These are phyloP conservation scores for Leptinotarsa defecta DNA, from an alignment of 1,140 invertebrate genomes.

Conservation along the genomic window DNA sequence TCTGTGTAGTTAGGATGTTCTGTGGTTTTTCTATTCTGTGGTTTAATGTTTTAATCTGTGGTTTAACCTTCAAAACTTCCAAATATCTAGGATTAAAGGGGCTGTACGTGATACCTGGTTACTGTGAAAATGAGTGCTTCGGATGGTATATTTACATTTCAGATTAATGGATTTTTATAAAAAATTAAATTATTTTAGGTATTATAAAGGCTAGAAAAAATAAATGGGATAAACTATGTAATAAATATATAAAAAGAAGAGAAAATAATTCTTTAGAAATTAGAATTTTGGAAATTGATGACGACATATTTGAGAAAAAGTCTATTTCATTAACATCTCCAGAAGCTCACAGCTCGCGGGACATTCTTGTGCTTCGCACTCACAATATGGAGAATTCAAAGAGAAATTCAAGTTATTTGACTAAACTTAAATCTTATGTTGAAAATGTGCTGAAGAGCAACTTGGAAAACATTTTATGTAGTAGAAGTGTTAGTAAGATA, in stretches of 20 bases:
- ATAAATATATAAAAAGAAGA: neutral
- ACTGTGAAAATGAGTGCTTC: no score
- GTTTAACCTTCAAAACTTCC: no score
- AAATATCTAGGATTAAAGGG: no score
- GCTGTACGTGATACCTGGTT: no score
- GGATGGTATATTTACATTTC: no score
- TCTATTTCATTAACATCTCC: neutral
- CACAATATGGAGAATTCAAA: neutral
- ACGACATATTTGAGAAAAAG: neutral
- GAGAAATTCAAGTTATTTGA: neutral
- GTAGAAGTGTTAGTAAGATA: neutral
- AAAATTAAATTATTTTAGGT: neutral
- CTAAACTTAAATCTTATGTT: neutral
- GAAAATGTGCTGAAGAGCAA: constrained; percentile 1
- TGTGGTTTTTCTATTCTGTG: no score
- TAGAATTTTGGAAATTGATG: neutral
- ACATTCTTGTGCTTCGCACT: neutral
- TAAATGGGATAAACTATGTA: neutral
- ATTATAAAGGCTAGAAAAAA: neutral
- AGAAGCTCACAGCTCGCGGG: neutral
- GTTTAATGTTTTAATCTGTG: no score
- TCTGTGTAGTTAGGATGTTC: no score
- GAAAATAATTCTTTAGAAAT: neutral
- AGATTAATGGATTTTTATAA: no score
- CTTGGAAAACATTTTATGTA: neutral